Percentiles rank a stretch among this genome's conserved stretches.
Conservation (phyloP, 2,113 vertebrate species). For the Lepisosteus oculatus region DNA sequence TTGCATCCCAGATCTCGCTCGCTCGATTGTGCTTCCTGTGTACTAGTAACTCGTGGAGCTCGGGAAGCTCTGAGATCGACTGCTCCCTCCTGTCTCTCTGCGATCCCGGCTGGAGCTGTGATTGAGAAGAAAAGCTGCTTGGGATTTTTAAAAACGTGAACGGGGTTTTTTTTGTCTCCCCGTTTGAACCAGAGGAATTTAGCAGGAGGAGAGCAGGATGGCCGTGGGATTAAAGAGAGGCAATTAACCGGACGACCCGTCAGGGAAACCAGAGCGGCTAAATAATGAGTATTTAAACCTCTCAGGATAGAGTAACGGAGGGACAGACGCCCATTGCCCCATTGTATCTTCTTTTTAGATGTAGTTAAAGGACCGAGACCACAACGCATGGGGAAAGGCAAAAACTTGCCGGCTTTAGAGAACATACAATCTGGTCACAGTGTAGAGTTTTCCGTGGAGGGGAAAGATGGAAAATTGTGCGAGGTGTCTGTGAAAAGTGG, state of each 20-base stretch:
- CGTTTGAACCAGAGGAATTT: neutral
- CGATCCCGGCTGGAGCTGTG: slow-evolving; percentile 26
- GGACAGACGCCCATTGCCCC: neutral
- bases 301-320: neutral
- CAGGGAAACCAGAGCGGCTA: too few relatives aligned
- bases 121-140: slow-evolving; percentile 32
- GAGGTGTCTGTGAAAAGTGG: neutral
- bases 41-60: neutral
- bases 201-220: neutral
- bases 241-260: neutral
- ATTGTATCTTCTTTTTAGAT: neutral
- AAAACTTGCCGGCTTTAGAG: neutral
- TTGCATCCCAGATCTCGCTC: too few relatives aligned
- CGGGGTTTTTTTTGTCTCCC: neutral
- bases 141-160: slow-evolving; percentile 29
- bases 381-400: neutral
- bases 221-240: neutral
- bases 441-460: neutral
- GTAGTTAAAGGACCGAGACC: too few relatives aligned
- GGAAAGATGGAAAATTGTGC: slow-evolving; percentile 5
- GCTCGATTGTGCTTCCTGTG: too few relatives aligned
- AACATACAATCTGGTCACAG: neutral
- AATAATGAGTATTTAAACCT: neutral
- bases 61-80: slow-evolving; percentile 32
- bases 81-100: slow-evolving; percentile 35